Percentiles rank a stretch among this genome's conserved stretches.
Conservation (phyloP, 2,113 vertebrate genomes). For the Melanostigma gelatinosum region DNA sequence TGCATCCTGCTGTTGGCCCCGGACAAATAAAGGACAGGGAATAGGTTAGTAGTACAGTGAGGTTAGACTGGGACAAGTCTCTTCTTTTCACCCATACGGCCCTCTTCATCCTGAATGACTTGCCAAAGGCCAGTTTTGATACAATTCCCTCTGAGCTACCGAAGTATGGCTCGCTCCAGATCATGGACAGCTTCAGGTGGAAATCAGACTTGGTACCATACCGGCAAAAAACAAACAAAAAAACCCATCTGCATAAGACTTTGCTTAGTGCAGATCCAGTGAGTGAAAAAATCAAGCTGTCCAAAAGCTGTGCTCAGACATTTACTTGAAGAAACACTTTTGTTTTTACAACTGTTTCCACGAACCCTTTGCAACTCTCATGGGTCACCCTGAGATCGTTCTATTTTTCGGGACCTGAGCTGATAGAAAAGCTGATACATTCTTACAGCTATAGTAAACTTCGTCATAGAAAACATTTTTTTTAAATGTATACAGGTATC, state of each 20-base stretch:
- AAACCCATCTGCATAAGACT: constrained; percentile 32
- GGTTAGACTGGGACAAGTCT: constrained; percentile 60
- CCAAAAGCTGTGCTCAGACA: constrained; percentile 25
- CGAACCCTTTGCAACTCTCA: constrained; percentile 20
- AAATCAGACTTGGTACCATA: constrained; percentile 78
- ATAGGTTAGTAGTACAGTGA: constrained; percentile 14
- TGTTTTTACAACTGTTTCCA: constrained; percentile 38
- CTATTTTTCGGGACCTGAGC: constrained; percentile 7
- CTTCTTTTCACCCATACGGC: constrained; percentile 75
- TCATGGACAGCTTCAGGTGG: constrained; percentile 75
- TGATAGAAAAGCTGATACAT: constrained; percentile 30
- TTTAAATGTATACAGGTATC: not conserved
- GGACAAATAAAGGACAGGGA: constrained; percentile 38
- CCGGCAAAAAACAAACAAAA: constrained; percentile 65
- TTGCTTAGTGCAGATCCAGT: constrained; percentile 22
- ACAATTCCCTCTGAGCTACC: constrained; percentile 81
- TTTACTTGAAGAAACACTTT: constrained; percentile 35
- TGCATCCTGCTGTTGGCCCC: constrained; percentile 24
- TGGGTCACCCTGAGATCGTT: constrained; percentile 5
- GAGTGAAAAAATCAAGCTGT: constrained; percentile 11
- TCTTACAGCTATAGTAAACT: not conserved
- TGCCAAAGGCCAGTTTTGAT: constrained; percentile 79
- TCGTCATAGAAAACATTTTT: not conserved
- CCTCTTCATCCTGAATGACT: constrained; percentile 71
- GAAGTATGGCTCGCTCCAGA: constrained; percentile 76